These are phyloP conservation scores for Ophion slaviceki DNA, from an alignment of 2,888 invertebrate species.

Conservation along the genomic window DNA sequence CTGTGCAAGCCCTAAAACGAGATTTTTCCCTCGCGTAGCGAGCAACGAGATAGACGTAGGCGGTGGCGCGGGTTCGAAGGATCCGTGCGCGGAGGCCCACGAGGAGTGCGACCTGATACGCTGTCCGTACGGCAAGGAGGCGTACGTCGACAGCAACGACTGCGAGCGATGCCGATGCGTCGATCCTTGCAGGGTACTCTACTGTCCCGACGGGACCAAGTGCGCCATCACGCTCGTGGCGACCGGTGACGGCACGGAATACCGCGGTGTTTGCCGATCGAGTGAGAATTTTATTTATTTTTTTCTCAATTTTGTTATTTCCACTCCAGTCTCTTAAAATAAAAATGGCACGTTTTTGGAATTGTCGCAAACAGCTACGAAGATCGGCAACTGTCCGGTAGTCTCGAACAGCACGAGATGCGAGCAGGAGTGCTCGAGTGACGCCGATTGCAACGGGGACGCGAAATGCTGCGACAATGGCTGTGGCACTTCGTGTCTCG, in stretches of 20 bases:
- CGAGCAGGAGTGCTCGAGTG: conserved; percentile 89
- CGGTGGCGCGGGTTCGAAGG: conserved; percentile 78
- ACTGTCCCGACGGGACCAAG: conserved; percentile 87
- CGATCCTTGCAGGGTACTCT: conserved; percentile 88
- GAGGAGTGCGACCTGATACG: conserved; percentile 87
- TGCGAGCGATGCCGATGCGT: conserved; percentile 91
- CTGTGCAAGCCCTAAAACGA: neutral
- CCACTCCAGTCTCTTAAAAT: neutral
- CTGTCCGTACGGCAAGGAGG: conserved; percentile 90
- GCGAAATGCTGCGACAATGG: conserved; percentile 93
- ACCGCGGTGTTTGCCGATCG: conserved; percentile 87
- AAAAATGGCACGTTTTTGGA: neutral
- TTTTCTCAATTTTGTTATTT: neutral
- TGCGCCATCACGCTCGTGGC: conserved; percentile 86
- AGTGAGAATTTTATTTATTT: conserved; percentile 24
- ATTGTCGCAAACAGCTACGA: conserved; percentile 85
- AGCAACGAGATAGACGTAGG: conserved; percentile 83
- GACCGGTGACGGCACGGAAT: conserved; percentile 83
- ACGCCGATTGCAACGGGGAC: conserved; percentile 91
- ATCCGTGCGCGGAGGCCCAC: conserved; percentile 85
- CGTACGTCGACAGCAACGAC: conserved; percentile 86
- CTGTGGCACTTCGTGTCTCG: conserved; percentile 90
- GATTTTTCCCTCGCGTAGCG: conserved; percentile 62
- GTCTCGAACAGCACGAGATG: conserved; percentile 85
- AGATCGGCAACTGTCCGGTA: conserved; percentile 88